Evolutionary conservation across 1,140 invertebrate genomes (phyloP).

Genomic region (Choristoneura fumiferana): DNA sequence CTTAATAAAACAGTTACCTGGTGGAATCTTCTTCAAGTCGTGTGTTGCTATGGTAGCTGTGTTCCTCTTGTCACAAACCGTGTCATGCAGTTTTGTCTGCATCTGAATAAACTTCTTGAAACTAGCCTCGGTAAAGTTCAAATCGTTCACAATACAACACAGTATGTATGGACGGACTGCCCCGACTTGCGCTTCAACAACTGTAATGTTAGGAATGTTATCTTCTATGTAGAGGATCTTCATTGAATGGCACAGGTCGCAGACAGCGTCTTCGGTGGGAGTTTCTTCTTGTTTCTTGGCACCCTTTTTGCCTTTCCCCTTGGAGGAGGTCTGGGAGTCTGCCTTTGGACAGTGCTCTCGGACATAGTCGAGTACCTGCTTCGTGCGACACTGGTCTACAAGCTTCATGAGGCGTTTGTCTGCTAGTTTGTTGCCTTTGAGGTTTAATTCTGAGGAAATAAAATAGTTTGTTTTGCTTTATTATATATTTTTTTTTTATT

Average conservation of each 20-base stretch:
- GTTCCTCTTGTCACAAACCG: conserved; percentile 87
- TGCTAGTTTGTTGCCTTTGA: conserved; percentile 85
- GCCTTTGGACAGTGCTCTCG: conserved; percentile 80
- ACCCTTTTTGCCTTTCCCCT: conserved; percentile 76
- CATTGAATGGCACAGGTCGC: conserved; percentile 56
- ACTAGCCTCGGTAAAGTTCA: conserved; percentile 81
- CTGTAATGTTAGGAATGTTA: conserved; percentile 76
- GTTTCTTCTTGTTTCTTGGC: conserved; percentile 62
- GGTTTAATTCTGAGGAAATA: conserved; percentile 76
- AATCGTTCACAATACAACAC: conserved; percentile 84
- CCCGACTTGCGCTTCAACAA: conserved; percentile 78
- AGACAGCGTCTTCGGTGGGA: conserved; percentile 40
- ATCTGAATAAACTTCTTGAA: conserved; percentile 90
- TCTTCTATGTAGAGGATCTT: conserved; percentile 81
- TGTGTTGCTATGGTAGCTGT: conserved; percentile 90
- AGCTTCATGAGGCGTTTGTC: conserved; percentile 87
- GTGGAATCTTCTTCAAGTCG: conserved; percentile 83
- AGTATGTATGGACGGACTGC: conserved; percentile 84
- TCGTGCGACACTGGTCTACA: conserved; percentile 84
- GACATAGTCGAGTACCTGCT: conserved; percentile 85
- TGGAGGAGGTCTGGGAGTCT: conserved; percentile 51
- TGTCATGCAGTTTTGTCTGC: conserved; percentile 90
- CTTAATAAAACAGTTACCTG: too few species aligned
- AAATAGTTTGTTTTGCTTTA: neutral
- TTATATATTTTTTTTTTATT: conserved; percentile 3